Evolutionary conservation across 2,113 vertebrate species (phyloP).

Genomic region (Myrmophylax atrothorax): DNA sequence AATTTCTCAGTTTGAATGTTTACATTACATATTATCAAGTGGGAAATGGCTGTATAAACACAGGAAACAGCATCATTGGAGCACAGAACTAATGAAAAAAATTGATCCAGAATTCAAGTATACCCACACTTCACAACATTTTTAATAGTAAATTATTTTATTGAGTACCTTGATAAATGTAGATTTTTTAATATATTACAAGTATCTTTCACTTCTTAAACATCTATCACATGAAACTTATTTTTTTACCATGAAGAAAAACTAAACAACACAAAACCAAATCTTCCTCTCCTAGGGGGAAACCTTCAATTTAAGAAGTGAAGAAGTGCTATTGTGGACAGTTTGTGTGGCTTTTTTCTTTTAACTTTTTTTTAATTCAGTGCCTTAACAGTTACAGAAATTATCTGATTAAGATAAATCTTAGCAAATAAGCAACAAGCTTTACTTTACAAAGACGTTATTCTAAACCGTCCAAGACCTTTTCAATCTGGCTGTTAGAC

Average conservation of each 20-base stretch:
- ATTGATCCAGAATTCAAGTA: not conserved
- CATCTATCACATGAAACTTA: not conserved
- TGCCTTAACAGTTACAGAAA: not conserved
- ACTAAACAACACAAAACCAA: not conserved
- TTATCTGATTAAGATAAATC: not conserved
- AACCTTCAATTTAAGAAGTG: not conserved
- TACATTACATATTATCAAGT: constrained; percentile 62
- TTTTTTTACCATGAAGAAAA: not conserved
- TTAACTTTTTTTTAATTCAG: not conserved
- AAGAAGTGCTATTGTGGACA: not conserved
- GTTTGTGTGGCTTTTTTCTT: not conserved
- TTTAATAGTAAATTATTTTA: not conserved
- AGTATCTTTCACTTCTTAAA: constrained; percentile 34
- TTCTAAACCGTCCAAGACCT: constrained; percentile 85
- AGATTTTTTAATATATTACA: constrained; percentile 9
- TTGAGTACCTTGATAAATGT: not conserved
- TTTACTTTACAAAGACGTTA: constrained; percentile 72
- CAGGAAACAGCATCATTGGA: constrained; percentile 60
- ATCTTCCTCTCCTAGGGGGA: not conserved
- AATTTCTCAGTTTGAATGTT: constrained; percentile 14
- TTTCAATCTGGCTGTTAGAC: constrained; percentile 69
- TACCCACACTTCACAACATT: not conserved
- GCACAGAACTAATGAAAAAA: constrained; percentile 22
- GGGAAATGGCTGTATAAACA: constrained; percentile 66
- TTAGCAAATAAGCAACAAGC: constrained; percentile 29